These are phyloP conservation scores for Xylocopa sonorina DNA, from an alignment of 1,140 invertebrate genomes.

Conservation along the genomic window DNA sequence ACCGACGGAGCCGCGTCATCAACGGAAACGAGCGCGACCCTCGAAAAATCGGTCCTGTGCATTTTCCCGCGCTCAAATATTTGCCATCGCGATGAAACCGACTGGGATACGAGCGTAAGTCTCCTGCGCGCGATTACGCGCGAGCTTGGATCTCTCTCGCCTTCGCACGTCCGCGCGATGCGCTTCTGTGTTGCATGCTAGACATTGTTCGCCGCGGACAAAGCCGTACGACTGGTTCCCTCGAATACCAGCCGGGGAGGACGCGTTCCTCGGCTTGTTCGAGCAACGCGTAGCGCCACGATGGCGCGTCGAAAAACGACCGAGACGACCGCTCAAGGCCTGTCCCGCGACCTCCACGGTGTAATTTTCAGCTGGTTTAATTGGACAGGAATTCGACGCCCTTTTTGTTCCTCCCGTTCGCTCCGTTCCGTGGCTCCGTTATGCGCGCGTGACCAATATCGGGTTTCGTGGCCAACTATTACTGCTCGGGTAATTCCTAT, in stretches of 20 bases:
- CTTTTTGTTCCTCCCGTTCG: not conserved
- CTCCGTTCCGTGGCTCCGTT: not conserved
- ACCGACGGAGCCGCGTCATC: no score
- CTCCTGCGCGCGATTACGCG: not conserved
- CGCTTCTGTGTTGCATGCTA: conserved; percentile 56
- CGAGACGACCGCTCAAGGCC: conserved; percentile 14
- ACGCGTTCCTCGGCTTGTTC: conserved; percentile 32
- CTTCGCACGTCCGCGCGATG: conserved; percentile 11
- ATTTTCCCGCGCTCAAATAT: not conserved
- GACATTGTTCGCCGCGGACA: conserved; percentile 65
- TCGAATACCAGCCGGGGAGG: conserved; percentile 28
- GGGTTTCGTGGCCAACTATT: conserved; percentile 11
- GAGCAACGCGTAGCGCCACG: conserved; percentile 39
- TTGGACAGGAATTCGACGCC: conserved; percentile 44
- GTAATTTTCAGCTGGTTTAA: conserved; percentile 40
- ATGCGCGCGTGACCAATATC: conserved; percentile 17
- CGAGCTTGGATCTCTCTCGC: not conserved
- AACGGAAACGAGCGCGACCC: no score
- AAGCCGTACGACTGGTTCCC: conserved; percentile 67
- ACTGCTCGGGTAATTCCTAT: no score
- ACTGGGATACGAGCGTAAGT: not conserved
- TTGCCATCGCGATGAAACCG: not conserved
- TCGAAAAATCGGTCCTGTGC: not conserved
- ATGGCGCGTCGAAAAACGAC: conserved; percentile 22
- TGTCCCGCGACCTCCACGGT: conserved; percentile 17